phyloP scores from a whole-genome alignment of 92 coral and sea anemone genomes.

The Epizoanthus fatuus region DNA sequence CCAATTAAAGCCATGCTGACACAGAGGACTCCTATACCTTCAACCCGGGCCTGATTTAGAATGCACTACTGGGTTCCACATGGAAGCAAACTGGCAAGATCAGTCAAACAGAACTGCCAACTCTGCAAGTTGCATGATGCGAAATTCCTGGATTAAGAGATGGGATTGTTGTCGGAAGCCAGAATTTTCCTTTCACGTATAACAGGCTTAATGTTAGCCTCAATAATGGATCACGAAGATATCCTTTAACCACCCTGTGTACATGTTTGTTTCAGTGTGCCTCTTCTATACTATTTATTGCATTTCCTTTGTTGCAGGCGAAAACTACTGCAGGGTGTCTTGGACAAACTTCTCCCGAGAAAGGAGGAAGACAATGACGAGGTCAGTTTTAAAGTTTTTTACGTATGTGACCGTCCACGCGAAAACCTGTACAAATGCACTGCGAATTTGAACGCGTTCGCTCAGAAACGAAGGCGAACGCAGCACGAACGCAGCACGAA shows the following conservation, averaged over 20 bases:
- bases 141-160: constrained; percentile 54
- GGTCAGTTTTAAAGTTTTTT: neutral
- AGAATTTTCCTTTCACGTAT: too few relatives aligned
- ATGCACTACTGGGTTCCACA: constrained; percentile 68
- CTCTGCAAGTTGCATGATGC: constrained; percentile 63
- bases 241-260: too few relatives aligned
- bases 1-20: neutral
- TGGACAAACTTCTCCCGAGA: constrained; percentile 32
- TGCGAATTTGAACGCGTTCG: too few relatives aligned
- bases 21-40: constrained; percentile 41
- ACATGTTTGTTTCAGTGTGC: too few relatives aligned
- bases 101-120: constrained; percentile 61
- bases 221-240: too few relatives aligned
- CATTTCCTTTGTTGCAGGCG: neutral
- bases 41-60: constrained; percentile 54
- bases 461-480: too few relatives aligned
- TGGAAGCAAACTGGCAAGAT: constrained; percentile 67
- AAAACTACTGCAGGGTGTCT: constrained; percentile 34
- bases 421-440: too few relatives aligned
- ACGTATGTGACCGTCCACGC: too few relatives aligned
- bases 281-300: neutral
- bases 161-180: constrained; percentile 11
- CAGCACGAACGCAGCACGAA: too few relatives aligned
- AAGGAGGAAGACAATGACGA: constrained; percentile 38
- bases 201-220: too few relatives aligned